Conservation (phyloP, 2,797 vertebrate species). For the Hyperoplus immaculatus region DNA sequence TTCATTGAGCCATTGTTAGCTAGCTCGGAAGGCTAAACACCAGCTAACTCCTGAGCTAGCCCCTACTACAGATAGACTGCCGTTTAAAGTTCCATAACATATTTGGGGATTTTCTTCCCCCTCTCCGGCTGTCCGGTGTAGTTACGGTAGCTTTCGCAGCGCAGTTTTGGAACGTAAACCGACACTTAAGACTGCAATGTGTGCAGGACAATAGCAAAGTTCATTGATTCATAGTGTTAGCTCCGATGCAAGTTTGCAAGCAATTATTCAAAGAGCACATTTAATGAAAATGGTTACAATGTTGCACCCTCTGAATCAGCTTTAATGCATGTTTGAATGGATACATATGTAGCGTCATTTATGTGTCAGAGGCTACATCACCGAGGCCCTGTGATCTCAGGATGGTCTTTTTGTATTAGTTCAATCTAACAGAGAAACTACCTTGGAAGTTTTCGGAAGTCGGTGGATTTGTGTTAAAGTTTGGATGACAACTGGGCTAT, state of each 20-base stretch:
- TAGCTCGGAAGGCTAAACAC: conserved; percentile 70
- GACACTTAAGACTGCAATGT: conserved; percentile 36
- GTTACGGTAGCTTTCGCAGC: not conserved
- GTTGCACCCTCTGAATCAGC: not conserved
- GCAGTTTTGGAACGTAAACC: conserved; percentile 20
- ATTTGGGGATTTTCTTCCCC: not conserved
- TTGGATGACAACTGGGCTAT: not conserved
- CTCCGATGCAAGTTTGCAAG: conserved; percentile 41
- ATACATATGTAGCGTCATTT: not conserved
- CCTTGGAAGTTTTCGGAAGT: conserved; percentile 11
- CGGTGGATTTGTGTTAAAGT: not conserved
- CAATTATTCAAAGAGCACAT: conserved; percentile 12
- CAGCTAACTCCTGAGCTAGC: conserved; percentile 53
- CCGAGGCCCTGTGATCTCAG: not conserved
- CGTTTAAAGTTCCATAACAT: conserved; percentile 41
- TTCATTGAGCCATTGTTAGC: conserved; percentile 66
- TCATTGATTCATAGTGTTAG: conserved; percentile 77
- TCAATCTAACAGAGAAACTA: conserved; percentile 5
- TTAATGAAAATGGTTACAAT: not conserved
- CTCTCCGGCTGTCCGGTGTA: not conserved
- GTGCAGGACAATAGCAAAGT: conserved; percentile 60
- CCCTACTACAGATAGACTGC: conserved; percentile 3
- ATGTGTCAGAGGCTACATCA: not conserved
- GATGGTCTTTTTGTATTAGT: not conserved
- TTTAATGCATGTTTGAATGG: not conserved